Base-by-base conservation (phyloP, 92 coral and sea anemone species). In the Palythoa heliodiscus region DNA sequence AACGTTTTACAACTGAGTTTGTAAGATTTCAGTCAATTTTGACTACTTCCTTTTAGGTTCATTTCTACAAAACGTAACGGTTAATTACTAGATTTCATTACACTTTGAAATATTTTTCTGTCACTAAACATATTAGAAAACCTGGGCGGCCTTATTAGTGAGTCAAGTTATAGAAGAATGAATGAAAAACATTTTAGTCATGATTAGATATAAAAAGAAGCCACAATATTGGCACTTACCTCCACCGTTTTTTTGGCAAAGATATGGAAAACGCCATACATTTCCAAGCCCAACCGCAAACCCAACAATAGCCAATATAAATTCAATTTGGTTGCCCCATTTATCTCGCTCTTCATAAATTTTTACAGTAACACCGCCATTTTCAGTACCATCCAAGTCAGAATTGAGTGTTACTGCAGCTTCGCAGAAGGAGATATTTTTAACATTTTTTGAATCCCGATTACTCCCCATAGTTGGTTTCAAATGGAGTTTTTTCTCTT, bases 231-330 rank as follows among this genome's bases (percentile, higher is more conserved):
- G 23, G 1, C 23, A 64, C 84, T 48, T 39, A 80, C 84, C 84
- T 48, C 84, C 84, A 22, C 84, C 84, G 14, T 80, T 80, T 29
- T 80, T 80, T 67, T 80, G 84, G 84, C 84, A 80, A 47, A 80
- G 84, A 48, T 80, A 80, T 2, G 84, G 84, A 24, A 80, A 80
- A 80, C 84, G 84, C 84, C 84, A 80, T 14, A 80, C 84, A 67
- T 80, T 80, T 23, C 84, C 84, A 10, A 80, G 54, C 10, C 84
- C 84, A 6, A 80, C 84, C 11, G 84, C 84, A 53, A 80, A 80
- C 3, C 84, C 84, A 6, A 80, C 84, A 52, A 80, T 80, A 14
- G 84, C 84, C 12, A 80, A 70, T 38, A 80, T 80, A 29, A 80
- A 80, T 39, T 80, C 84, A 38, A 80, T 67, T 52, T 80, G 84